phyloP scores from a whole-genome alignment of 35 echinoderm and acorn worm genomes.

The Nesometra sesokonis region DNA sequence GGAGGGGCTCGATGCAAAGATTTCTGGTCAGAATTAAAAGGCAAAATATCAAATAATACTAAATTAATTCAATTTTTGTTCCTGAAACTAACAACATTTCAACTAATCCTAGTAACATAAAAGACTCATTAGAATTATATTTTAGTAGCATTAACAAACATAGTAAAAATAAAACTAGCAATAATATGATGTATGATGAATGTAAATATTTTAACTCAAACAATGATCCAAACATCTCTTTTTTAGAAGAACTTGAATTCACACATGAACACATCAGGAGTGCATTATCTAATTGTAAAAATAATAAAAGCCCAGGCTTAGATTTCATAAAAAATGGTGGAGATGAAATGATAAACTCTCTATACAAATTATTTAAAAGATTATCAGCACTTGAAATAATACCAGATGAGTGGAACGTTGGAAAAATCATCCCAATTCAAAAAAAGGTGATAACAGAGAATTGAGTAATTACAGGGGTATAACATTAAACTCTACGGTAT shows the following conservation, averaged over 20 bases:
- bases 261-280: background rate
- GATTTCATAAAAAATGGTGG: background rate
- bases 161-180: background rate
- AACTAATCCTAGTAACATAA: background rate
- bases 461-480: background rate
- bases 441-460: background rate
- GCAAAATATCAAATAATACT: background rate
- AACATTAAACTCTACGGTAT: background rate
- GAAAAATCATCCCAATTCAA: background rate
- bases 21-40: background rate
- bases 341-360: background rate
- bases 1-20: background rate
- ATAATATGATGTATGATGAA: background rate
- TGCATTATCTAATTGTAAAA: background rate
- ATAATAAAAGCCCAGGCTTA: background rate
- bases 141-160: background rate
- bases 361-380: background rate
- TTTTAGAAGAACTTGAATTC: background rate
- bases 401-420: background rate
- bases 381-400: background rate
- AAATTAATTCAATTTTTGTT: background rate
- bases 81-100: background rate
- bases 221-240: background rate
- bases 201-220: background rate
- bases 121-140: background rate